Evolutionary conservation across 2,797 vertebrate genomes (phyloP), one percentile per base, ranked within the genome.

Genomic region (Centropyge bicolor): DNA sequence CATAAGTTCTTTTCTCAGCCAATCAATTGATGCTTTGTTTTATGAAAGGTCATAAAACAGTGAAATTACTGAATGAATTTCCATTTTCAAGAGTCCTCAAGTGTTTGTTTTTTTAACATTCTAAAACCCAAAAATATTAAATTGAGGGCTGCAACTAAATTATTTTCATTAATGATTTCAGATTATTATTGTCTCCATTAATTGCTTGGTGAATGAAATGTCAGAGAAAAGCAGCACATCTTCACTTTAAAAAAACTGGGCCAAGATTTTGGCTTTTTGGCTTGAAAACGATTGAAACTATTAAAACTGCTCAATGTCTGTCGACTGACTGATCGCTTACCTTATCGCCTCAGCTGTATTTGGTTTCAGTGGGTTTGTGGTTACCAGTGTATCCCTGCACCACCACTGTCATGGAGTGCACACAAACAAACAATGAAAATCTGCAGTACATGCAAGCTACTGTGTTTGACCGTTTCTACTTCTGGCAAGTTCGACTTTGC

Each of bases 401-500:
- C 36, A 9, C 22, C 10, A 1, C 16, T n/a, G 6, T 5, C n/a
- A 24, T 12, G 5, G 5, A 24, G 22, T 4, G 16, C 46, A 68
- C 60, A 56, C 38, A 41, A 38, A 77, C 41, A 71, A 76, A 35
- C 38, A 62, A 63, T 27, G 27, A 43, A 38, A 62, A 55, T 56
- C 63, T 70, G 54, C 7, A 60, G 45, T 10, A 31, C 54, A 1
- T 78, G 48, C 41, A 17, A 5, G 0, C 72, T 40, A 59, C 36
- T 22, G 31, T 31, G 63, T 66, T 31, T 73, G 63, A 74, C 72
- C 31, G 55, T 20, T 73, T 70, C 46, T 43, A 41, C 54, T 78
- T 60, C 38, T 51, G 77, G 63, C 66, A 64, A 67, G 60, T 80
- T 84, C 1, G 19, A 68, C 56, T 70, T 52, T 41, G 63, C 64